Base-by-base conservation (phyloP, 2,888 invertebrate genomes). In the Portevinia maculata region DNA sequence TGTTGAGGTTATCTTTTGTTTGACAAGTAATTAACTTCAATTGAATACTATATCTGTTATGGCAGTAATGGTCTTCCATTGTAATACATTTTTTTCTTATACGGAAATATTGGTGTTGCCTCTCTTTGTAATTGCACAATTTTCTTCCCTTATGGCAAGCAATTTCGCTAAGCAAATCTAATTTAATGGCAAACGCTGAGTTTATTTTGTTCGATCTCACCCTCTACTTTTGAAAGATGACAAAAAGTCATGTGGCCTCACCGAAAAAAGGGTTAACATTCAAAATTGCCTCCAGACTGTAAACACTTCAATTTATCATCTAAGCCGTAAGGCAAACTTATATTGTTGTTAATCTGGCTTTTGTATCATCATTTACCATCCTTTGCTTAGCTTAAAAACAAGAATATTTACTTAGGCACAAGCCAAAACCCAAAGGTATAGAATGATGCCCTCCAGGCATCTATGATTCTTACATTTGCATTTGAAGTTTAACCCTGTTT, bases 271-370 rank as follows among this genome's bases (percentile, higher is more conserved):
- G 59, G 65, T 65, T 7, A 13, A 28, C 13, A 64, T 60, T 34
- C 32, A 8, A 55, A 78, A 53, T 73, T 53, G 74, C 79, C 48
- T 1, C 39, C 55, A 28, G 41, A 60, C 34, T 34, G 44, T 67
- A 53, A 73, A 67, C 53, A 67, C 3, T 30, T 28, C 39, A 53
- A 48, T 65, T 73, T 64, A 15, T 9, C 59, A 15, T 67, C 60
- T 74, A 50, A 79, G 79, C 62, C 55, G 62, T 69, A 64, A 75
- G 69, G 50, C 50, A 79, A 75, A 79, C 79, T 69, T 75, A 57
- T 79, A 74, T 74, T 74, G 41, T 50, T 62, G 55, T 15, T 79
- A 74, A 79, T 79, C 60, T 44, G 48, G 37, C 57, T 50, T 73
- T 53, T 67, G 53, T 73, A 55, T 17, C 53, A 28, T 15, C 50